These are phyloP conservation scores for Ruditapes philippinarum DNA, from an alignment of 1,140 invertebrate genomes.

Conservation along the genomic window DNA sequence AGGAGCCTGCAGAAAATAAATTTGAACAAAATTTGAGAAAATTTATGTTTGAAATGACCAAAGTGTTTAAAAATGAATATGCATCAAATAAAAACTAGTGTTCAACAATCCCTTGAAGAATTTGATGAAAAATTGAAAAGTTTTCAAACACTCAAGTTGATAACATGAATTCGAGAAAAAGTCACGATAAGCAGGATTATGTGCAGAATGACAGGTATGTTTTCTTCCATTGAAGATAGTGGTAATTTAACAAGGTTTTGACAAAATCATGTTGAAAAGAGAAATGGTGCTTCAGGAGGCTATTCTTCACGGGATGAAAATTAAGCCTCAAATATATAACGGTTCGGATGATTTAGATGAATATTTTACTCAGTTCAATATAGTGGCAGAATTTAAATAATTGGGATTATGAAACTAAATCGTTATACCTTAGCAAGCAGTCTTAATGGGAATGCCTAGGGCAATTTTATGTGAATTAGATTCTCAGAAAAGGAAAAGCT, in stretches of 20 bases:
- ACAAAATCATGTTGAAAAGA: background rate
- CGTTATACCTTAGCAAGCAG: slow-evolving; percentile 45
- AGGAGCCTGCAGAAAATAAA: too few species aligned
- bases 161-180: background rate
- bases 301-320: too few species aligned
- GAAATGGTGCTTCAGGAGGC: background rate
- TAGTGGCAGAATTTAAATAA: slow-evolving; percentile 51
- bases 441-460: slow-evolving; percentile 27
- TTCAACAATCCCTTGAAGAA: background rate
- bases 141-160: too few species aligned
- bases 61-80: too few species aligned
- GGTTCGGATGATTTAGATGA: slow-evolving; percentile 18
- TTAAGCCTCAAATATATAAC: background rate
- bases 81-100: background rate
- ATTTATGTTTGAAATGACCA: too few species aligned
- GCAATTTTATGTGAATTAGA: slow-evolving; percentile 50
- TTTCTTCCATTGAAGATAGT: background rate
- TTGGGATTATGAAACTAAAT: slow-evolving; percentile 43
- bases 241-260: background rate
- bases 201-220: background rate
- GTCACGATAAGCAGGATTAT: background rate
- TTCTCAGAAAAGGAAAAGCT: background rate
- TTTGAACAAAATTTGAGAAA: too few species aligned
- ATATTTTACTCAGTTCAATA: slow-evolving; percentile 34
- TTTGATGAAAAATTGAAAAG: background rate